phyloP scores from a whole-genome alignment of 1,140 invertebrate species.

The Chymomyza costata region DNA sequence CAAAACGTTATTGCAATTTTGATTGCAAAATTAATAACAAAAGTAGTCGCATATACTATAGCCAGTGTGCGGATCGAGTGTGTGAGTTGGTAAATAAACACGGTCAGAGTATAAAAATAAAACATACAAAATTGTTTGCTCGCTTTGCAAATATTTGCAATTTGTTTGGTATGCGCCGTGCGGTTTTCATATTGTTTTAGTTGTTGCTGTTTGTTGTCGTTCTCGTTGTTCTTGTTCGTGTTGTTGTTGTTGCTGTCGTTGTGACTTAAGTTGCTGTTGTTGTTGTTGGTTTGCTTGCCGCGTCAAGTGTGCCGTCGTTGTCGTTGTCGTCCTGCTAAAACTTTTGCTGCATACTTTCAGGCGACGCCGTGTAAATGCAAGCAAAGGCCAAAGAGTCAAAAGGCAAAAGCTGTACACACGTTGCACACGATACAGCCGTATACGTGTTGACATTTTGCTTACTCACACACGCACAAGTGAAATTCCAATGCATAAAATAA shows the following conservation, averaged over 20 bases:
- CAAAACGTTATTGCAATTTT: slow-evolving; percentile 27
- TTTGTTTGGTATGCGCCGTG: slow-evolving; percentile 26
- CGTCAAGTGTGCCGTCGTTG: slow-evolving; percentile 5
- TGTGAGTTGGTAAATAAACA: slow-evolving; percentile 12
- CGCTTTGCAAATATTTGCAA: slow-evolving; percentile 39
- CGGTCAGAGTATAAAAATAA: slow-evolving; percentile 8
- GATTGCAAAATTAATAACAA: slow-evolving; percentile 32
- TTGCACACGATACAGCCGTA: no score
- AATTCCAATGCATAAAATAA: neutral
- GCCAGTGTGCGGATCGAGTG: no score
- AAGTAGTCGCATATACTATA: slow-evolving; percentile 29
- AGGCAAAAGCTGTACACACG: slow-evolving; percentile 13
- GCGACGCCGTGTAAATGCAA: no score
- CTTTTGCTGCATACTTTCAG: neutral
- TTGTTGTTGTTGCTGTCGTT: slow-evolving; percentile 5
- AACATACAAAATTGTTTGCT: slow-evolving; percentile 33
- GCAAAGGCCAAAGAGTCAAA: slow-evolving; percentile 12
- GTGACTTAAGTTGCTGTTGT: slow-evolving; percentile 5
- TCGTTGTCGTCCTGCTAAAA: slow-evolving; percentile 1
- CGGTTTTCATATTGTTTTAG: slow-evolving; percentile 17
- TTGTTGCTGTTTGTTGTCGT: slow-evolving; percentile 17
- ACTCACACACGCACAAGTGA: no score
- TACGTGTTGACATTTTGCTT: no score
- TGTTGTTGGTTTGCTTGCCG: neutral
- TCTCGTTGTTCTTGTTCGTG: slow-evolving; percentile 5